Base-by-base conservation (phyloP, 2,888 invertebrate species). In the Chalcis sispes region DNA sequence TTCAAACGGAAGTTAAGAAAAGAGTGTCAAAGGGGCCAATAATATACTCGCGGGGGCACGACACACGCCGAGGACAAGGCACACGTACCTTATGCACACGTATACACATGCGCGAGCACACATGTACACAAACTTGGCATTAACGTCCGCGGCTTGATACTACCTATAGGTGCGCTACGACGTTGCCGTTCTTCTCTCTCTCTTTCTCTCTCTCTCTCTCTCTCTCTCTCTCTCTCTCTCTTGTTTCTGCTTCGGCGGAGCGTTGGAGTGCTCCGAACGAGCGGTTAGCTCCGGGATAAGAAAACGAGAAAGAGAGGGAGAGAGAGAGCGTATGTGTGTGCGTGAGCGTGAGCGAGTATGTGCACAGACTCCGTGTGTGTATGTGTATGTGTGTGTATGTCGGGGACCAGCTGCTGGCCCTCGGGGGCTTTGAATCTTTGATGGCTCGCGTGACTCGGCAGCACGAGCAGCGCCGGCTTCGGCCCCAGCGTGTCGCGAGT, bases 361-460 rank as follows among this genome's bases (percentile, higher is more conserved):
- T 46, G 18, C 58, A 7, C 23, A 23, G n/a, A 23, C 42, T 5
- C 36, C 7, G 58, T 65, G 72, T 72, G 78, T 78, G 80, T 80
- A 18, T 25, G 54, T 46, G n/a, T 56, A 36, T 46, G 58, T 65
- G 72, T 72, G 78, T 78, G 80, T 80, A 18, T 25, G 54, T 46
- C 80, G 81, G 80, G 82, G 85, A 86, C 86, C 88, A 88, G 87
- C 88, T 88, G 88, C 86, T 83, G 79, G 86, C 85, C 87, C 88
- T 85, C 83, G 80, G 84, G 84, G 84, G 84, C 83, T 85, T 83
- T 87, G 86, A 85, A 87, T 88, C 85, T 85, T 86, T 86, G 85
- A 87, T 86, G 86, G 84, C 80, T 87, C 85, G 87, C 88, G 88
- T 87, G 87, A 87, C 88, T 86, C 85, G 86, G 83, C 85, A 85